Percentiles rank a stretch among this genome's conserved stretches.
Evolutionary conservation across 2,888 invertebrate genomes (phyloP).

Genomic region (Himalopsyche anomala): DNA sequence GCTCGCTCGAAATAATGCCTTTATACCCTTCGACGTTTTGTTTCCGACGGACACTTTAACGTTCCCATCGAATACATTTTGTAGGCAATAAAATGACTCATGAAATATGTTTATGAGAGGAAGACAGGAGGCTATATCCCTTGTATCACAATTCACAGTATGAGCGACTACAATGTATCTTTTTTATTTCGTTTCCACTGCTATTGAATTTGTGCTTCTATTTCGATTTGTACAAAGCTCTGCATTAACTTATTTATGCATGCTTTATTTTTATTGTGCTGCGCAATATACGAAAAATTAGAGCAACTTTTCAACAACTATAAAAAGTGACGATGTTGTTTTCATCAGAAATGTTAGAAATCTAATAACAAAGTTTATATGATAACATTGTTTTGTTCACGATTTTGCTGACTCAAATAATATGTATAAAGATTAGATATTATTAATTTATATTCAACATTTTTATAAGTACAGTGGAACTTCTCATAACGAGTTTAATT

Average conservation of each 20-base stretch:
- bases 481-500: too few relatives aligned
- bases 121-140: background rate
- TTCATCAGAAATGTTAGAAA: too few relatives aligned
- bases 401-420: too few relatives aligned
- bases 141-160: constrained; percentile 11
- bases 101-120: constrained; percentile 60
- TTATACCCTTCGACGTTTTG: constrained; percentile 51
- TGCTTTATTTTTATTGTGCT: background rate
- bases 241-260: constrained; percentile 7
- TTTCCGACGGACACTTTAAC: constrained; percentile 55
- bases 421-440: too few relatives aligned
- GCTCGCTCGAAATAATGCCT: constrained; percentile 2
- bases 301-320: background rate
- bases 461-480: too few relatives aligned
- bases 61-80: constrained; percentile 61
- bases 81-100: constrained; percentile 63
- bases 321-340: background rate
- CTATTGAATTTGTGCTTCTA: constrained; percentile 59
- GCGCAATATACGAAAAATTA: background rate
- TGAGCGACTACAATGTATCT: constrained; percentile 54
- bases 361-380: too few relatives aligned
- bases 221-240: constrained; percentile 45
- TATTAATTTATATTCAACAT: too few relatives aligned
- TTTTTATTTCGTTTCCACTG: constrained; percentile 58
- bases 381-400: too few relatives aligned